Base-by-base conservation (phyloP, 2,113 vertebrate genomes). In the Pangasianodon gigas region DNA sequence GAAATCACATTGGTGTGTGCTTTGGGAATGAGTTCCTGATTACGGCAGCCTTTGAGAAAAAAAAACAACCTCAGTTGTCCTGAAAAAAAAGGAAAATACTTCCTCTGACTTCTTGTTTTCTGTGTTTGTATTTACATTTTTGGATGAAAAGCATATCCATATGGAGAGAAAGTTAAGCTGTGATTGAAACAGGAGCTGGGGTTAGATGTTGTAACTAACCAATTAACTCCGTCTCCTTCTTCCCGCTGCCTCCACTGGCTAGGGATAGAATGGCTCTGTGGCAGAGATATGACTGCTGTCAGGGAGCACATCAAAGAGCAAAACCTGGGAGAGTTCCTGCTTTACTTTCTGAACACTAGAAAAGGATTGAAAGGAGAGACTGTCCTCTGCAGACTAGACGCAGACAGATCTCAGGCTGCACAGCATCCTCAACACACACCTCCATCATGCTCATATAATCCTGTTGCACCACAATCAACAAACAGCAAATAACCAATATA, bases 311-410 rank as follows among this genome's bases (percentile, higher is more conserved):
- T 97, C 96, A 97, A 97, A 98, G 96, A 94, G 80, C 84, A 75
- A 67, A 91, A 84, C 85, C 95, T 94, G 93, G 92, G 93, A 95
- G 95, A 96, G 95, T 94, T 96, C 83, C 94, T 94, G 89, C 95
- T 96, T 95, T 97, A 96, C 95, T 95, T 97, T 87, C 97, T 96
- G 96, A 97, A 97, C 95, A 96, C 95, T 80, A 95, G 96, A 95
- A 94, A 96, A 96, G 96, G 95, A 96, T 94, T 96, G 91, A 93
- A 95, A 93, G 91, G 94, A 95, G 96, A 95, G 96, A 96, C 96
- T 96, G 95, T 94, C 96, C 95, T 96, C 97, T 96, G 95, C 94
- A 96, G 96, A 96, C 95, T 92, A 93, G 93, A 95, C 96, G 95
- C 95, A 94, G 92, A 92, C 93, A 94, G 95, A 96, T 96, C 95